Evolutionary conservation across 2,113 vertebrate species (phyloP), one percentile per base, ranked within the genome.

Genomic region (Pelecanoides urinatrix): DNA sequence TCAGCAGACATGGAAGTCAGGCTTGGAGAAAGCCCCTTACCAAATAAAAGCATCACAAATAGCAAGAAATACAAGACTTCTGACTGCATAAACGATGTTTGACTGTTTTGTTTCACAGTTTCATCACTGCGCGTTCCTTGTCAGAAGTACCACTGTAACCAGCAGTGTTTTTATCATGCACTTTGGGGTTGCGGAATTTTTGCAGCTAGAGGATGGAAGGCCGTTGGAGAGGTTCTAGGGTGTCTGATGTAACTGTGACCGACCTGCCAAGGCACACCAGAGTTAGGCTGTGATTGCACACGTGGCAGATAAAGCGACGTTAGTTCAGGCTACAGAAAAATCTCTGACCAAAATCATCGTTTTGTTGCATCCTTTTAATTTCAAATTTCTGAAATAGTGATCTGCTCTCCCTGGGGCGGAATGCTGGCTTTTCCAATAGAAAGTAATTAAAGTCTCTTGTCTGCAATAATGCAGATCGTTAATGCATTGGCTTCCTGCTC

Each of bases 361-460:
- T 94, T 94, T 49, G 11, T 77, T 94, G 30, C 13, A 15, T 49
- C 38, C 55, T 84, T 85, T 75, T 26, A 9, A 58, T 55, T 67
- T 67, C 40, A 26, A 55, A 32, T 70, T 45, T 82, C 58, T 77
- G 44, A 62, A 70, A 86, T 26, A 34, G 38, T 7, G 17, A 30
- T 65, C 70, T 75, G 23, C 36, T 91, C 34, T 94, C 83, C 77
- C 61, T 36, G 56, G 56, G 49, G 32, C 36, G n/a, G 78, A 90
- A 79, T 62, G 72, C 62, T 96, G 22, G 13, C 36, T 95, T 94
- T 97, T 94, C 92, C 91, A 96, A 89, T 91, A 96, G 85, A 96
- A 96, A 96, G 29, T 96, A 95, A 97, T 95, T 96, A 81, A 95
- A 96, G 71, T 90, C 81, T 91, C 59, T 81, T 90, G 56, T 86